Percentiles rank a stretch among this genome's conserved stretches.
phyloP scores from a whole-genome alignment of 2,797 vertebrate species.

The Dermochelys coriacea region DNA sequence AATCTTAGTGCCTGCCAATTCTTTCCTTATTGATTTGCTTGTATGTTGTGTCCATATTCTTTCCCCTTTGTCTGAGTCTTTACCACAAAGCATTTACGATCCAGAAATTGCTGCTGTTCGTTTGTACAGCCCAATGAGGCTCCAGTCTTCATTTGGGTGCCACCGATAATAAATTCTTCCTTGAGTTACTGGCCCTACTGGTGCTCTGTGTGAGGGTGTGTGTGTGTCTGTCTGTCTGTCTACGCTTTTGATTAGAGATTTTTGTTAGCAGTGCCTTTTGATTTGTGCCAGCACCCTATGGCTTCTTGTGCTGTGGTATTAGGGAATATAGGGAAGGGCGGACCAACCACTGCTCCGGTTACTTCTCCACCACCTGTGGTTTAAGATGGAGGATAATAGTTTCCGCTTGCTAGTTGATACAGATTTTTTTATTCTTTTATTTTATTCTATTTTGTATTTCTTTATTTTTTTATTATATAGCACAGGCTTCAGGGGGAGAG shows the following conservation, averaged over 20 bases:
- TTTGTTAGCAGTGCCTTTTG: background rate
- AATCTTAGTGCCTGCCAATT: background rate
- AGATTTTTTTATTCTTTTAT: too few relatives aligned
- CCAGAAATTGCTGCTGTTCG: background rate
- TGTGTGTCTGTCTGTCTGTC: background rate
- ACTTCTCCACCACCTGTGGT: background rate
- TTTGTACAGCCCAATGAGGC: background rate
- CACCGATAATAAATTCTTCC: background rate
- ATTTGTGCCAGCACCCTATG: background rate
- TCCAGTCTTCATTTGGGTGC: background rate
- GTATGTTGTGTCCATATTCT: background rate
- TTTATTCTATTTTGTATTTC: background rate
- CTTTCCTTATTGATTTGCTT: background rate
- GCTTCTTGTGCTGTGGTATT: background rate
- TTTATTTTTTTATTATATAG: too few relatives aligned
- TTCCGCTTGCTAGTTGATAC: background rate
- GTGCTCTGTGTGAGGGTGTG: background rate
- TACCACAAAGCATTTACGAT: background rate
- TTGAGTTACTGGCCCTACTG: background rate
- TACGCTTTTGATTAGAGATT: background rate
- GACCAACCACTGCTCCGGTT: background rate
- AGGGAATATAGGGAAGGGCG: background rate
- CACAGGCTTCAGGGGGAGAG: too few relatives aligned
- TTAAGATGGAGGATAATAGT: background rate
- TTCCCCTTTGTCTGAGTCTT: background rate